Percentiles rank a stretch among this genome's conserved stretches.
phyloP scores from a whole-genome alignment of 2,113 vertebrate genomes.

The Nothobranchius furzeri region DNA sequence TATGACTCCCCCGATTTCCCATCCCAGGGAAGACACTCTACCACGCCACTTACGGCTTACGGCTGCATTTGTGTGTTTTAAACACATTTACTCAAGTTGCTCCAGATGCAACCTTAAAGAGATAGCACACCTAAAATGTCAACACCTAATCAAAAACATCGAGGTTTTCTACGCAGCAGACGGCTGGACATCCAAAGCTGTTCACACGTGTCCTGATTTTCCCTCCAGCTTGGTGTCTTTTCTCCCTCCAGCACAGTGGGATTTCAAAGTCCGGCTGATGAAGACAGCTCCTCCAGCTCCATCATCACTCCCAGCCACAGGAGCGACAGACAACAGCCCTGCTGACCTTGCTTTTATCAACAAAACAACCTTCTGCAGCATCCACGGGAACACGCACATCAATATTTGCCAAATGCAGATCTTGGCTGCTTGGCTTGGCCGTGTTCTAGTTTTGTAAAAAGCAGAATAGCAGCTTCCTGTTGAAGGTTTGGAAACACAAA shows the following conservation, averaged over 20 bases:
- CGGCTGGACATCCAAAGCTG: no score
- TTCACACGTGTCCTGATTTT: background rate
- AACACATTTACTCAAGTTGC: no score
- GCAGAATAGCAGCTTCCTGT: slow-evolving; percentile 43
- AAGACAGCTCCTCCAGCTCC: slow-evolving; percentile 67
- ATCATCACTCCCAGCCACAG: slow-evolving; percentile 73
- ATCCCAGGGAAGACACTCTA: no score
- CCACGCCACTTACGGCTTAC: no score
- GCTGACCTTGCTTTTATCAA: slow-evolving; percentile 41
- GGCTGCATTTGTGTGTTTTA: no score
- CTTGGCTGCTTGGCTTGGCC: background rate
- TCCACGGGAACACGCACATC: background rate
- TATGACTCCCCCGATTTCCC: no score
- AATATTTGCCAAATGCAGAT: slow-evolving; percentile 13
- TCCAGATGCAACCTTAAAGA: no score
- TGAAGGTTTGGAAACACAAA: slow-evolving; percentile 62
- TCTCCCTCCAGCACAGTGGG: slow-evolving; percentile 19
- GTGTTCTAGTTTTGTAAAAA: slow-evolving; percentile 39
- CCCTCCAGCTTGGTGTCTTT: background rate
- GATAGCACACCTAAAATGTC: no score
- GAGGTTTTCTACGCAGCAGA: no score
- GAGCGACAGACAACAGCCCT: slow-evolving; percentile 52
- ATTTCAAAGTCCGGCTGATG: slow-evolving; percentile 62
- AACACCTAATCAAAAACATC: no score
- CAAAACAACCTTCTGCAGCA: slow-evolving; percentile 23